Percentiles rank a stretch among this genome's conserved stretches.
These are phyloP conservation scores for Dendrolimus kikuchii DNA, from an alignment of 1,140 invertebrate species.

Conservation along the genomic window DNA sequence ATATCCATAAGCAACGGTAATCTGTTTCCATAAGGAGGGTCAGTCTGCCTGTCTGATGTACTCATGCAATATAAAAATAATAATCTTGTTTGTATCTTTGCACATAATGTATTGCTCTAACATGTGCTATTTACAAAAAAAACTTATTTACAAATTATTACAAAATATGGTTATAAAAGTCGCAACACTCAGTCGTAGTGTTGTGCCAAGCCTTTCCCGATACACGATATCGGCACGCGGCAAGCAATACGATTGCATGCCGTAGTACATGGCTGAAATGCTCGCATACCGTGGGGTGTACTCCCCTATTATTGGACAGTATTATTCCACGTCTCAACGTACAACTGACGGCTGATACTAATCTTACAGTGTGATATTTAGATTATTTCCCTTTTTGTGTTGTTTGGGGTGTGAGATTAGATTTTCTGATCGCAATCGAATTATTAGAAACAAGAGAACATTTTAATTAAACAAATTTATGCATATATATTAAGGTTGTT, in stretches of 20 bases:
- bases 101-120: too few species aligned
- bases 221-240: constrained; percentile 36
- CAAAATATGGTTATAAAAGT: background rate
- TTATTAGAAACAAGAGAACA: too few species aligned
- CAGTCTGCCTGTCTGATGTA: too few species aligned
- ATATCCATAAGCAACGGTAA: too few species aligned
- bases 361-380: constrained; percentile 53
- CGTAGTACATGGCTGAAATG: constrained; percentile 45
- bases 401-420: background rate
- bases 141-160: background rate
- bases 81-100: too few species aligned
- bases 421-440: too few species aligned
- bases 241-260: constrained; percentile 45
- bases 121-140: background rate
- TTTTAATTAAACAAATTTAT: too few species aligned
- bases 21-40: too few species aligned
- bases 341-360: constrained; percentile 42
- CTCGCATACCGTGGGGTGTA: constrained; percentile 44
- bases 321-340: constrained; percentile 45
- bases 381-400: constrained; percentile 5
- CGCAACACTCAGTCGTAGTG: background rate
- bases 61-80: too few species aligned
- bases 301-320: constrained; percentile 45
- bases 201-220: constrained; percentile 4
- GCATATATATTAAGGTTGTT: too few species aligned